These are phyloP conservation scores for Bryconaethiops microstoma DNA, from an alignment of 2,797 vertebrate genomes.

Conservation along the genomic window DNA sequence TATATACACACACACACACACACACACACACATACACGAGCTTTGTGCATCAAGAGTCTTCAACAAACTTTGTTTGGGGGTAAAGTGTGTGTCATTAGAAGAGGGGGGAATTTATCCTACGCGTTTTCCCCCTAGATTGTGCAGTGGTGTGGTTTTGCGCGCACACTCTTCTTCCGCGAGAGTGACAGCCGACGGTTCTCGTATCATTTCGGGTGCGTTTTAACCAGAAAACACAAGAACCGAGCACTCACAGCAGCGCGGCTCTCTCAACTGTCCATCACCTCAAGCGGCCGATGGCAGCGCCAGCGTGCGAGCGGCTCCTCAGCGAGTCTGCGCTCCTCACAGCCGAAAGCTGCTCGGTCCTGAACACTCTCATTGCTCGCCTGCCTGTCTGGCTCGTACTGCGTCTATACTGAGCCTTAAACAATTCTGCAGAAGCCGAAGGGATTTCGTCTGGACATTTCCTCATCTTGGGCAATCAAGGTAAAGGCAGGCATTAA, in stretches of 20 bases:
- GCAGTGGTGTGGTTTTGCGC: not conserved
- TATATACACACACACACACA: too few species aligned
- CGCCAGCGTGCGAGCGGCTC: constrained; percentile 53
- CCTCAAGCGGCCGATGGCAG: constrained; percentile 68
- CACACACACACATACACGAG: too few species aligned
- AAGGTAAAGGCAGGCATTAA: constrained; percentile 66
- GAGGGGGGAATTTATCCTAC: not conserved
- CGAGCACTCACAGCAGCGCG: not conserved
- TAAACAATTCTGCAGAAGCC: constrained; percentile 43
- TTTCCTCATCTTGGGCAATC: constrained; percentile 37
- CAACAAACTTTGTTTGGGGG: not conserved
- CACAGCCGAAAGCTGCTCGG: constrained; percentile 52
- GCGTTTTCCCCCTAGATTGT: not conserved
- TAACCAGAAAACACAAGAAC: not conserved
- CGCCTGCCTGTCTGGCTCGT: constrained; percentile 54
- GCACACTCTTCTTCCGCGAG: not conserved
- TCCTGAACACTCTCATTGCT: constrained; percentile 57
- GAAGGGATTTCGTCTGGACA: constrained; percentile 26
- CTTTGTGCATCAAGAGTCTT: too few species aligned
- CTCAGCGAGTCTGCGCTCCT: constrained; percentile 56
- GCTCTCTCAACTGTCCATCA: constrained; percentile 40
- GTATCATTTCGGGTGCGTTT: not conserved
- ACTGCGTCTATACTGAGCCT: constrained; percentile 37
- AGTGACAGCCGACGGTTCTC: too few species aligned
- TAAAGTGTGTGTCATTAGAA: too few species aligned